Conservation (phyloP, 2,888 invertebrate species). For the Theodoxus fluviatilis region DNA sequence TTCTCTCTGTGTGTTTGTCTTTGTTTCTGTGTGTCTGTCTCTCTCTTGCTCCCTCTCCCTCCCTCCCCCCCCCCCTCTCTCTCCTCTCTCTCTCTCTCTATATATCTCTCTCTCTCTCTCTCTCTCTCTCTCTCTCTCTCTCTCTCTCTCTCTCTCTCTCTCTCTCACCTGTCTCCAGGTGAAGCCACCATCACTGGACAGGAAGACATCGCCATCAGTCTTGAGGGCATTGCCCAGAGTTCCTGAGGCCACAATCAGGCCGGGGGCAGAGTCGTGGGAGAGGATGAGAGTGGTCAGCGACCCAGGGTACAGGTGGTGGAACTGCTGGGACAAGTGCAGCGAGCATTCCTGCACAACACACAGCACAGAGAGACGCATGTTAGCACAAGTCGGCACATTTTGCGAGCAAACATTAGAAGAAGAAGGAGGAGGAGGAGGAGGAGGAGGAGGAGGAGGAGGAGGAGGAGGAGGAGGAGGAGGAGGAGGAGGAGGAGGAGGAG, state of each 20-base stretch:
- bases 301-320: not conserved
- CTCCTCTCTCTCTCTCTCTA: not conserved
- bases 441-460: conserved; percentile 9
- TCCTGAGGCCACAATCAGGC: not conserved
- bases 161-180: not conserved
- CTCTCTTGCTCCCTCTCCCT: not conserved
- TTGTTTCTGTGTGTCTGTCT: not conserved
- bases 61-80: not conserved
- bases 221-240: not conserved
- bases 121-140: not conserved
- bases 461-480: not conserved
- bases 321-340: not conserved
- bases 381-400: not conserved
- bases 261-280: no score
- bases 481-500: not conserved
- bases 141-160: conserved; percentile 4
- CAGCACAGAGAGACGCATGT: no score
- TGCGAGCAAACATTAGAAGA: not conserved
- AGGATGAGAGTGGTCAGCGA: not conserved
- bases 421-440: not conserved
- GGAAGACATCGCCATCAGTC: not conserved
- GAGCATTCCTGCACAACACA: no score
- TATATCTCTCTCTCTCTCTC: not conserved
- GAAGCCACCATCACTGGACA: not conserved
- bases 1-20: not conserved